Base-by-base conservation (phyloP, 2,113 vertebrate species). In the Setophaga petechia region DNA sequence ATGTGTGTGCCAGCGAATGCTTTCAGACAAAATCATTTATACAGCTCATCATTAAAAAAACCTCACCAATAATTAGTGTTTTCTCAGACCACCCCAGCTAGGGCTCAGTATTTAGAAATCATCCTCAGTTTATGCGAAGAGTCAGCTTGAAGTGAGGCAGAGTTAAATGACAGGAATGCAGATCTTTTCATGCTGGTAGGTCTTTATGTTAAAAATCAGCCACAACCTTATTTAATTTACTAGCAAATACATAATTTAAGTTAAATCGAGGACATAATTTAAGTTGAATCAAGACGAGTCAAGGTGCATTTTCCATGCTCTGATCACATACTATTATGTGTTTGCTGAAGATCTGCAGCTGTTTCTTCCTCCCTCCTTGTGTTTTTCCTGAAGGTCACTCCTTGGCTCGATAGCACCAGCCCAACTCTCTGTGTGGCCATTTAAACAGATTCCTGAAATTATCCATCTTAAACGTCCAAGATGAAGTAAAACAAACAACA, bases 281-380 rank as follows among this genome's bases (percentile, higher is more conserved):
- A 59, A 37, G 33, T 46, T 67, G 75, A 59, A 78, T n/a, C 19
- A 44, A 28, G 49, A 84, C n/a, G n/a, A 90, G 27, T 16, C 0
- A 8, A 93, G 51, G 24, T 58, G 19, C 78, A 73, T 72, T 21
- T 61, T 61, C 44, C 62, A 69, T 33, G 28, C 54, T 85, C 71
- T 93, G 74, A 73, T 80, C n/a, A 49, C 6, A 18, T 44, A 79
- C 37, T 75, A 35, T 39, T 67, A 74, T 44, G 85, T 73, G 84
- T 85, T 88, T 90, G 62, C 41, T 65, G 75, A 94, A 76, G 66
- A 73, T 49, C n/a, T 93, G 75, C 82, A 95, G 79, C 85, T 95
- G 88, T 43, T 94, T 41, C 49, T 85, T 85, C n/a, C 46, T 76
- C 57, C 78, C 31, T 87, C 24, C 12, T 19, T 67, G 9, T 58